A percentile compares a stretch with the other conserved stretches of the same genome.
These are phyloP conservation scores for Diadumene lineata DNA, from an alignment of 92 coral and sea anemone species.

Conservation along the genomic window DNA sequence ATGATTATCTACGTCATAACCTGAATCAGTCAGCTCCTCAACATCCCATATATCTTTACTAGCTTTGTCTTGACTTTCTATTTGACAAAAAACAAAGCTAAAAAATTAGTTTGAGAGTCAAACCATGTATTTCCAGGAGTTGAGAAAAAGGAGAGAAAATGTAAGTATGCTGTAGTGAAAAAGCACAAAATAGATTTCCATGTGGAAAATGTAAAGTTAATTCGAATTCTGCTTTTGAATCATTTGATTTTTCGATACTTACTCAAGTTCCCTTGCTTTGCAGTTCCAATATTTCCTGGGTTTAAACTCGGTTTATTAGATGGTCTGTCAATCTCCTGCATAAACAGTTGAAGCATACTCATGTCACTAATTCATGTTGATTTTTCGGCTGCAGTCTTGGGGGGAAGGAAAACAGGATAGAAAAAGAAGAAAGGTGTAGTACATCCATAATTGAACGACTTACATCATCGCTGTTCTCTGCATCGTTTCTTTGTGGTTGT, in stretches of 20 bases:
- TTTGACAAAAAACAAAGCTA: neutral
- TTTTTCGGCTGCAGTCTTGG: too few species aligned
- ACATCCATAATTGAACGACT: neutral
- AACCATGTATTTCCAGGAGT: too few species aligned
- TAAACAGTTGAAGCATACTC: too few species aligned
- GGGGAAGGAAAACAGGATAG: neutral
- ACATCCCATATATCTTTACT: slow-evolving; percentile 76
- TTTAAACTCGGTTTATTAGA: slow-evolving; percentile 32
- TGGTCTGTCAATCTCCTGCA: slow-evolving; percentile 34
- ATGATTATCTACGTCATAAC: slow-evolving; percentile 57
- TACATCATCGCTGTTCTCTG: slow-evolving; percentile 66
- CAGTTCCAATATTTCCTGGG: slow-evolving; percentile 86
- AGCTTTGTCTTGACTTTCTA: slow-evolving; percentile 1
- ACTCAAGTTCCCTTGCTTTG: slow-evolving; percentile 36
- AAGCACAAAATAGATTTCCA: too few species aligned
- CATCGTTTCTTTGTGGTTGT: slow-evolving; percentile 59
- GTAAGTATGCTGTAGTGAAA: too few species aligned
- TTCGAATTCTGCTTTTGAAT: neutral
- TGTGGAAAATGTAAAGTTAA: too few species aligned
- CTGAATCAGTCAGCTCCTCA: slow-evolving; percentile 72
- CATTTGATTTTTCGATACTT: slow-evolving; percentile 2
- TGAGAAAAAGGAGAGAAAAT: too few species aligned
- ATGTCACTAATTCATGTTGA: too few species aligned
- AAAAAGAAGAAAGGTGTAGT: neutral
- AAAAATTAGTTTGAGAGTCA: too few species aligned